Evolutionary conservation across 1,140 invertebrate species (phyloP), one percentile per base, ranked within the genome.

Genomic region (Atopsyche davidsoni): DNA sequence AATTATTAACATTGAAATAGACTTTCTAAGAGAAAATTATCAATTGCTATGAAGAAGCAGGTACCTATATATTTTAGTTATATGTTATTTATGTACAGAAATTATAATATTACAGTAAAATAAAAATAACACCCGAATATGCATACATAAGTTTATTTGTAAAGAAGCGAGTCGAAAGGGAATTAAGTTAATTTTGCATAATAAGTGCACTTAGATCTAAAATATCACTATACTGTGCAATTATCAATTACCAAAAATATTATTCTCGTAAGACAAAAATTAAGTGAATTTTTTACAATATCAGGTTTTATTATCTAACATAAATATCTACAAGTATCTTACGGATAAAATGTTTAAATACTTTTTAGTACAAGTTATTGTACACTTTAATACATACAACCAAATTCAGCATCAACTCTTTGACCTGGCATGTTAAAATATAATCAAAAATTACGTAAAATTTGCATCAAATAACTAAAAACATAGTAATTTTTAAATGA

Each of bases 311-410:
- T 34, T 47, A 47, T 19, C 46, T 47, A 47, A 47, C 24, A 47
- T 47, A 47, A 47, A 47, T 46, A 46, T 46, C 43, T 46, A 46
- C 13, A 21, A 19, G 14, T 36, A 36, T 14, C 34, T 18, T 17
- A 36, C 18, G 34, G 14, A 22, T 25, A 36, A n/a, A 38, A 17
- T 16, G 14, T 47, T 47, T 22, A 38, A 47, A 41, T 41, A 41
- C 39, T 41, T n/a, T n/a, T 18, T 38, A 38, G 38, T 46, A 31
- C 24, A 32, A 46, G n/a, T n/a, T 32, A 31, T 19, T 14, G 34
- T 32, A 11, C 10, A 43, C 14, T 24, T 7, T 43, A 2, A 23
- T n/a, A 21, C 13, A 43, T 24, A 23, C 14, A 43, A 10, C 18
- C 18, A 40, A 43, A 43, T 23, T 23, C 13, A 43, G 24, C 24